Conservation (phyloP, 2,888 invertebrate species). For the Hofmannophila pseudospretella region DNA sequence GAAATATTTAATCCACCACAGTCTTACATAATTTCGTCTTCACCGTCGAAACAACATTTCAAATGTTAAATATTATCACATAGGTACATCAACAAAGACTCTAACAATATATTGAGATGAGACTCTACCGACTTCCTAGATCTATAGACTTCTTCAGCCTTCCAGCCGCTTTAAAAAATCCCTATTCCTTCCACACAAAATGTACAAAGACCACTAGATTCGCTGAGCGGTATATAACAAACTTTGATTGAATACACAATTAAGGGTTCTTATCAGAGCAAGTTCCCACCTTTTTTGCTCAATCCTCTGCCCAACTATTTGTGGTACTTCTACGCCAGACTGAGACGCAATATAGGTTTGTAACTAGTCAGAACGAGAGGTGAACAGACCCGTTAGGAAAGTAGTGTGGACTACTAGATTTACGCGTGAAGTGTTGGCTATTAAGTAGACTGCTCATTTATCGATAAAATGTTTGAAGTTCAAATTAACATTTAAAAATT, state of each 20-base stretch:
- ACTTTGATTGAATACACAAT: background rate
- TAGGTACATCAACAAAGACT: too few species aligned
- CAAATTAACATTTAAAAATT: too few species aligned
- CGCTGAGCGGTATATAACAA: background rate
- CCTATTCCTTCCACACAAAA: background rate
- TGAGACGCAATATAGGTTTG: conserved; percentile 25
- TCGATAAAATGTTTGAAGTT: too few species aligned
- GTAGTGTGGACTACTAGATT: conserved; percentile 64
- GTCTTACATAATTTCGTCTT: too few species aligned
- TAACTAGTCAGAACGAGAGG: conserved; percentile 33
- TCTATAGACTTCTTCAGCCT: too few species aligned
- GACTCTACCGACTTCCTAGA: too few species aligned
- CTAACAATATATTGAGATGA: background rate
- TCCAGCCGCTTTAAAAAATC: too few species aligned
- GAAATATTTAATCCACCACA: too few species aligned
- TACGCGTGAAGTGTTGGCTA: conserved; percentile 57
- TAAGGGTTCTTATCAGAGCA: conserved; percentile 36
- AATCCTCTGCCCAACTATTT: conserved; percentile 38
- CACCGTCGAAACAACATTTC: too few species aligned
- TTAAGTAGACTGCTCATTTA: background rate
- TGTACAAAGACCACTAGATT: background rate
- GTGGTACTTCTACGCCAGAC: conserved; percentile 56
- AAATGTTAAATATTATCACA: too few species aligned
- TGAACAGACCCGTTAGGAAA: conserved; percentile 60
- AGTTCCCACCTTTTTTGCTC: conserved; percentile 43